phyloP scores from a whole-genome alignment of 2,888 invertebrate genomes.

The Laothoe populi region DNA sequence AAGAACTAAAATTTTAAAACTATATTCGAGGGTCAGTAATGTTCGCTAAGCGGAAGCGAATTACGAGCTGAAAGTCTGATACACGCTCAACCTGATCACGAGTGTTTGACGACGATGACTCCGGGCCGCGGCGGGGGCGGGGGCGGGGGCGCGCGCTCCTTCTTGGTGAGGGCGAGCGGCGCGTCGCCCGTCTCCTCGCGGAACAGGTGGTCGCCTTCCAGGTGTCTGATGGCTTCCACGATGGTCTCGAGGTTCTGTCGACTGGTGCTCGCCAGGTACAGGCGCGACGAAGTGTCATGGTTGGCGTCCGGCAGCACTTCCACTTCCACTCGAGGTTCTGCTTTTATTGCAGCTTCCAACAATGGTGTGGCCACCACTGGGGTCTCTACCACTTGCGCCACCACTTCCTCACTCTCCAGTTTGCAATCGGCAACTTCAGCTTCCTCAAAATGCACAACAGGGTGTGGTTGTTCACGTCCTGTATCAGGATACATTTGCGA shows the following conservation, averaged over 20 bases:
- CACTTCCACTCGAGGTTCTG: conserved; percentile 93
- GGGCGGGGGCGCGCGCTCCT: conserved; percentile 85
- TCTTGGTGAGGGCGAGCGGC: conserved; percentile 86
- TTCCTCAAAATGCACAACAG: conserved; percentile 63
- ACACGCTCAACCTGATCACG: conserved; percentile 85
- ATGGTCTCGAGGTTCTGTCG: conserved; percentile 98
- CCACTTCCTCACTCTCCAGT: conserved; percentile 64
- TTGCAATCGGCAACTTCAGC: conserved; percentile 66
- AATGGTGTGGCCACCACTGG: conserved; percentile 86
- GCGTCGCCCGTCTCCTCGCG: conserved; percentile 88
- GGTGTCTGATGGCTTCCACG: conserved; percentile 98
- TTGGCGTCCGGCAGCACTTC: conserved; percentile 86
- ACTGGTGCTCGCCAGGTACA: conserved; percentile 87
- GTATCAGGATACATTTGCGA: conserved; percentile 88
- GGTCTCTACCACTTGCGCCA: conserved; percentile 48
- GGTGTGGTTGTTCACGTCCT: conserved; percentile 58
- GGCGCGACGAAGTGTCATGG: conserved; percentile 68
- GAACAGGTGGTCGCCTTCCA: conserved; percentile 98
- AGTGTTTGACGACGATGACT: conserved; percentile 95
- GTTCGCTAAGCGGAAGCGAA: conserved; percentile 66
- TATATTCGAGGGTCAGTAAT: conserved; percentile 79
- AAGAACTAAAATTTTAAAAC: conserved; percentile 76
- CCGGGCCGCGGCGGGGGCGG: conserved; percentile 93
- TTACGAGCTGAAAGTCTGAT: conserved; percentile 55
- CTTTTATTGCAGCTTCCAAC: conserved; percentile 94